phyloP scores from a whole-genome alignment of 2,888 invertebrate species.

The Augiades crinisus region DNA sequence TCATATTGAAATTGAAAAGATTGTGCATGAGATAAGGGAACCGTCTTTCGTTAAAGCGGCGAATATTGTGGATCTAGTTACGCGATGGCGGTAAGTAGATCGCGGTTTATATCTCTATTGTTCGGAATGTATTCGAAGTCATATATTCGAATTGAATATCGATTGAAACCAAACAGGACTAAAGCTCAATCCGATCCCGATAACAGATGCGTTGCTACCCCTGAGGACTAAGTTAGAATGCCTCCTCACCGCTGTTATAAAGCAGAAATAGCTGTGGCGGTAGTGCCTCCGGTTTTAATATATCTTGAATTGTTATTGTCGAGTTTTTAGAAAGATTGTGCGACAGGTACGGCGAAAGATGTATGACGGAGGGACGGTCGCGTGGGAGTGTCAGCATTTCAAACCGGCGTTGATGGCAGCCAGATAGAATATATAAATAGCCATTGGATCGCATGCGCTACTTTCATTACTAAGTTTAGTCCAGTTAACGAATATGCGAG shows the following conservation, averaged over 20 bases:
- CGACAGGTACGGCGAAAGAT: conserved; percentile 38
- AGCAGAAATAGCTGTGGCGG: no score
- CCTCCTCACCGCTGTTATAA: no score
- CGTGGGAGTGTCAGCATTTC: conserved; percentile 22
- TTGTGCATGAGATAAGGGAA: conserved; percentile 19
- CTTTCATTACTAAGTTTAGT: conserved; percentile 15
- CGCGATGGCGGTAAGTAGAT: conserved; percentile 58
- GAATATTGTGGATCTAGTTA: conserved; percentile 46
- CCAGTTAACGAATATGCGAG: conserved; percentile 8
- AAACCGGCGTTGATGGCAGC: conserved; percentile 21
- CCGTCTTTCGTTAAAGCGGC: conserved; percentile 35
- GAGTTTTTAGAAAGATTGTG: conserved; percentile 41
- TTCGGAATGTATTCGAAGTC: conserved; percentile 45
- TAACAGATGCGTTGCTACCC: no score
- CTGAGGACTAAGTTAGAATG: no score
- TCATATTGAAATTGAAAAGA: conserved; percentile 14
- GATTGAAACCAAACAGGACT: no score
- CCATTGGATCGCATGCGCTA: conserved; percentile 23
- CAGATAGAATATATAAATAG: conserved; percentile 25
- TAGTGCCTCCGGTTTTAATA: no score
- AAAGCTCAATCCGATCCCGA: no score
- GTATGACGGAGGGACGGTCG: conserved; percentile 48
- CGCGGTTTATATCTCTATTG: conserved; percentile 72
- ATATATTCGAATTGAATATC: no score
- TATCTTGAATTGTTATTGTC: no score